These are phyloP conservation scores for Candoia aspera DNA, from an alignment of 2,113 vertebrate genomes.

Conservation along the genomic window DNA sequence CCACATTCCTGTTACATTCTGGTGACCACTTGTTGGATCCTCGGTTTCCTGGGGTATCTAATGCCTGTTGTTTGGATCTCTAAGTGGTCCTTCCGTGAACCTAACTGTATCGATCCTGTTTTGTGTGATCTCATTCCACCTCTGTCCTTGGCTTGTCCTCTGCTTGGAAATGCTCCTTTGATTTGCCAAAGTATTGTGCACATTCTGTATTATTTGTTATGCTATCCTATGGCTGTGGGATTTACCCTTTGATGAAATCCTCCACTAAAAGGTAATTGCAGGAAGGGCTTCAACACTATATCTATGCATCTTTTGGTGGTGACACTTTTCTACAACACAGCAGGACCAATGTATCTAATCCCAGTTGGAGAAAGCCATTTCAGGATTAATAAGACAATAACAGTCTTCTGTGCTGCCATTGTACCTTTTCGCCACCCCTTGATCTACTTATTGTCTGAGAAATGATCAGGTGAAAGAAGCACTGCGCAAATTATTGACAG, in stretches of 20 bases:
- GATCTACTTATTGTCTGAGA: background rate
- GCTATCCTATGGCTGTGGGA: background rate
- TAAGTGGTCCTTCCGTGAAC: conserved; percentile 20
- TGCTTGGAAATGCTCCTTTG: conserved; percentile 20
- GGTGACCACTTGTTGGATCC: conserved; percentile 50
- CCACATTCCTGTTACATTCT: background rate
- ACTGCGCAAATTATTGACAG: background rate
- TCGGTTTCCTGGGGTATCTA: conserved; percentile 55
- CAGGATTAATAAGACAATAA: background rate
- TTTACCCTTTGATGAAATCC: background rate
- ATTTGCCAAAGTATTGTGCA: background rate
- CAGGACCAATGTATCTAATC: conserved; percentile 1
- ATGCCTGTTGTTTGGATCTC: conserved; percentile 49
- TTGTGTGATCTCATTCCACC: conserved; percentile 55
- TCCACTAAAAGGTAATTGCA: background rate
- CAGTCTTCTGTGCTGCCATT: background rate
- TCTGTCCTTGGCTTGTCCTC: conserved; percentile 46
- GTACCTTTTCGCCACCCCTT: background rate
- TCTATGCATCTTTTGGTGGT: conserved; percentile 5
- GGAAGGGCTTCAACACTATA: conserved; percentile 8
- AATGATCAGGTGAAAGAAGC: background rate
- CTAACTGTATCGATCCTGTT: conserved; percentile 27
- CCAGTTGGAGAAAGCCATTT: background rate
- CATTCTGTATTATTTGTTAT: background rate
- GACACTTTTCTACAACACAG: background rate